Evolutionary conservation across 2,113 vertebrate genomes (phyloP).

Genomic region (Prionailurus bengalensis): DNA sequence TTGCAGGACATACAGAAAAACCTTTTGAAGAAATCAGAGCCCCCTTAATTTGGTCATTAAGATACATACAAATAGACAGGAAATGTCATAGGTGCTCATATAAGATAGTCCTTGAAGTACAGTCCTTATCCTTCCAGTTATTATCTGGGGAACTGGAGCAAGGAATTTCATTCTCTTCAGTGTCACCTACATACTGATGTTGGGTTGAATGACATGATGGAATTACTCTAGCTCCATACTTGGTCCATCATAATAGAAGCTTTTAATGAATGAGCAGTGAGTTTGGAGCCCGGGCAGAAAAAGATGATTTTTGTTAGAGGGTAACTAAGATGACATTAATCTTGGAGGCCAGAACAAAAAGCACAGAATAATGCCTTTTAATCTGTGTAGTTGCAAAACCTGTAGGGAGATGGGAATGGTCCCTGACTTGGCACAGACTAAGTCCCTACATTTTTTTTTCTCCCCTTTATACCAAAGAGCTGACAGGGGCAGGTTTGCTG

Average conservation of each 20-base stretch:
- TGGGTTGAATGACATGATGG: neutral
- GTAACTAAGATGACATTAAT: neutral
- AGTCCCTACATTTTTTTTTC: neutral
- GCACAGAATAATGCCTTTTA: neutral
- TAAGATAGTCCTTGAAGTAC: neutral
- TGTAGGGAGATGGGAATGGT: no score
- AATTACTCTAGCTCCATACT: neutral
- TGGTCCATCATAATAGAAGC: neutral
- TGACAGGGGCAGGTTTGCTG: neutral
- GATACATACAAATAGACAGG: neutral
- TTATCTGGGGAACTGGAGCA: neutral
- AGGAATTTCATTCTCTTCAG: neutral
- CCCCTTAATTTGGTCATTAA: neutral
- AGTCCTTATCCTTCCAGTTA: neutral
- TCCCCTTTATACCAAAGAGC: neutral
- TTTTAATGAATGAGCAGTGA: neutral
- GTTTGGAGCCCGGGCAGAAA: neutral
- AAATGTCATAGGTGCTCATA: neutral
- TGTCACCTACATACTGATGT: neutral
- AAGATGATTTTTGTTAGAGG: neutral
- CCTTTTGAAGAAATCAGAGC: slow-evolving; percentile 5
- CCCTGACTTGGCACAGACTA: neutral
- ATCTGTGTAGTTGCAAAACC: neutral
- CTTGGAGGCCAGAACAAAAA: neutral
- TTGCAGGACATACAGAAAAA: neutral